Evolutionary conservation across 2,113 vertebrate species (phyloP), one percentile per base, ranked within the genome.

Genomic region (Saguinus imperator): DNA sequence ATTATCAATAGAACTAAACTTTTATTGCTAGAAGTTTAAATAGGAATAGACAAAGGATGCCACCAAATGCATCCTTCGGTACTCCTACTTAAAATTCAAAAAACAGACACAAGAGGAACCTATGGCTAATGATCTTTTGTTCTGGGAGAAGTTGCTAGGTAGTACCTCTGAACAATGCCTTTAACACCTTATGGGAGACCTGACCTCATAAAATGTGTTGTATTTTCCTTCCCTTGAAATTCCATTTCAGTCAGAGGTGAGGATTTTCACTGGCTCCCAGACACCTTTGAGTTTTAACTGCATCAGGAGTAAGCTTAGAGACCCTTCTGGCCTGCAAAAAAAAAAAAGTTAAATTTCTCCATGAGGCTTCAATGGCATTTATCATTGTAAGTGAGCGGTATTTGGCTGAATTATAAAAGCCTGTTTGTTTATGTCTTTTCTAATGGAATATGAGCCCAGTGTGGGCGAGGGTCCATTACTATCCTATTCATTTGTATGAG

Each of bases 1-100:
- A 80, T 95, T 57, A 87, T 91, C 66, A 50, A 91, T 2, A 88
- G 29, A 93, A 89, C 55, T 84, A 40, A 76, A 86, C 43, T 93
- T 75, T 48, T 32, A 29, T 6, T 6, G 12, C 29, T 32, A 29
- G 61, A 64, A 64, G 27, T 64, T 64, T 64, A 64, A 64, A 64
- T 6, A 64, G 61, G 12, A 64, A 64, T 32, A 64, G 61, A 64
- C 29, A 13, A 64, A 64, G 27, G 61, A 64, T 32, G 27, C 35
- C 48, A 37, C 17, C 25, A 81, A 77, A 20, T 37, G 4, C 64
- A 5, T 64, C 80, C 20, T 66, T 37, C 18, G 55, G 77, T 45
- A 23, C 29, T 66, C n/a, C 27, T 66, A 6, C 58, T 85, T 57
- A 43, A 79, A 90, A 66, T 18, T 77, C 73, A 32, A 91, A 81